Evolutionary conservation across 2,888 invertebrate species (phyloP).

Genomic region (Invenusta paracnida): DNA sequence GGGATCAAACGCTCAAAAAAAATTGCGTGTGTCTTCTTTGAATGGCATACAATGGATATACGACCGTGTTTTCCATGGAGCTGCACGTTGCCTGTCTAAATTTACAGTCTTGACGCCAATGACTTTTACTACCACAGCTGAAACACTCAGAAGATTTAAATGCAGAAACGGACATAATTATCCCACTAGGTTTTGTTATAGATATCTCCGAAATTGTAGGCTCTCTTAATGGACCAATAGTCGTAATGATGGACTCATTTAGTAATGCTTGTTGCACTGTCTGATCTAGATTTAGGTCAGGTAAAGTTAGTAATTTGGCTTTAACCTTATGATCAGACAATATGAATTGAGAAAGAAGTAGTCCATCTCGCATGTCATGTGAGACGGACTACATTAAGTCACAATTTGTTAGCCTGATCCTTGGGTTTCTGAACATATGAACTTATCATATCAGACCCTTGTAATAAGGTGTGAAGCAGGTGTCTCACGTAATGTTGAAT

Average conservation of each 20-base stretch:
- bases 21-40: not conserved
- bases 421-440: not conserved
- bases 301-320: not conserved
- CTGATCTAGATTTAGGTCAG: slow-evolving; percentile 10
- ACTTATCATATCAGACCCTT: not conserved
- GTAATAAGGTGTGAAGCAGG: slow-evolving; percentile 7
- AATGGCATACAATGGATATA: slow-evolving; percentile 6
- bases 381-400: too few species aligned
- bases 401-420: not conserved
- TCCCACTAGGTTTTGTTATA: not conserved
- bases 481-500: not conserved
- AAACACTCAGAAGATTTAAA: slow-evolving; percentile 6
- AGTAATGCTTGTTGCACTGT: slow-evolving; percentile 6
- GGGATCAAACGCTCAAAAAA: not conserved
- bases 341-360: not conserved
- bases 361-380: not conserved
- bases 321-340: not conserved
- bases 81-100: slow-evolving; percentile 14
- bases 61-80: not conserved
- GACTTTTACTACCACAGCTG: not conserved
- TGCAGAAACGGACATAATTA: not conserved
- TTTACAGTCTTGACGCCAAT: slow-evolving; percentile 16
- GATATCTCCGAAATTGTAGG: slow-evolving; percentile 21
- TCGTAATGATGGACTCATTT: not conserved
- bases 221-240: not conserved